phyloP scores from a whole-genome alignment of 2,797 vertebrate genomes.

The Acanthurus tractus region DNA sequence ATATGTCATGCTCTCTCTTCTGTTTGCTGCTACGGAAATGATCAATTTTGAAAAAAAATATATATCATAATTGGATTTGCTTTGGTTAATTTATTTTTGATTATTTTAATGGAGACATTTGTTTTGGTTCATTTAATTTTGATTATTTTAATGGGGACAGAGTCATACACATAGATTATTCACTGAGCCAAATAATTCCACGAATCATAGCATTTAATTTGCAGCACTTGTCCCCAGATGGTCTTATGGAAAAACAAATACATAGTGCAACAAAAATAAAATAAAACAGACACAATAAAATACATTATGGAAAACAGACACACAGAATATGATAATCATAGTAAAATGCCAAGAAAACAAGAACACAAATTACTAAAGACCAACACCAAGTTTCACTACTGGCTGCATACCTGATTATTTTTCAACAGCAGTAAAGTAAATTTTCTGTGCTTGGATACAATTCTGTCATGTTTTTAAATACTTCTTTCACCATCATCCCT shows the following conservation, averaged over 20 bases:
- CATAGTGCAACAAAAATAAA: background rate
- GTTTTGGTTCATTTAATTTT: background rate
- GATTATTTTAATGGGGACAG: slow-evolving; percentile 5
- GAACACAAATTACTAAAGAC: background rate
- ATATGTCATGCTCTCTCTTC: background rate
- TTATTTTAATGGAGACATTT: too few relatives aligned
- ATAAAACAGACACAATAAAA: slow-evolving; percentile 25
- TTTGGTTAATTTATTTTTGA: slow-evolving; percentile 13
- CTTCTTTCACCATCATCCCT: background rate
- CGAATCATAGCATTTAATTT: slow-evolving; percentile 32
- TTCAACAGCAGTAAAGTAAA: too few relatives aligned
- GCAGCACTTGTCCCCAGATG: slow-evolving; percentile 12
- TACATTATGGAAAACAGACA: slow-evolving; percentile 1
- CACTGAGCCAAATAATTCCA: slow-evolving; percentile 27
- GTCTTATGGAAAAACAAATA: slow-evolving; percentile 19
- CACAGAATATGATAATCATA: background rate
- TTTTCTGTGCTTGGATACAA: background rate
- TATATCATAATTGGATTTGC: slow-evolving; percentile 14
- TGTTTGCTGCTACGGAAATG: slow-evolving; percentile 13
- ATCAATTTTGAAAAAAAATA: background rate
- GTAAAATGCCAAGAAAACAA: background rate
- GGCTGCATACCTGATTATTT: background rate
- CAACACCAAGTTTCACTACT: background rate
- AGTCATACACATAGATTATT: background rate
- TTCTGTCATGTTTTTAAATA: background rate